Evolutionary conservation across 2,888 invertebrate species (phyloP).

Genomic region (Entomobrya proxima): DNA sequence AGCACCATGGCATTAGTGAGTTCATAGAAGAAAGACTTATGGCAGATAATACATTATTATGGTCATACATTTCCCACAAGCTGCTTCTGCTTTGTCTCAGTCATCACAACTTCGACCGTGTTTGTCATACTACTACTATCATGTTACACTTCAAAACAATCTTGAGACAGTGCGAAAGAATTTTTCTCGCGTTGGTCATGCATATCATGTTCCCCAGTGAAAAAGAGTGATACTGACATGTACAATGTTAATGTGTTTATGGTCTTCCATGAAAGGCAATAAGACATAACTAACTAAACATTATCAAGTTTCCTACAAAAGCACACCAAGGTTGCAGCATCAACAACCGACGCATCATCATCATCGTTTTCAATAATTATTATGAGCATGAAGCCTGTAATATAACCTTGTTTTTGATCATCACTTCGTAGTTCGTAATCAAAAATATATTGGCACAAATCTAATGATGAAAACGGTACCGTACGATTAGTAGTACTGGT

Average conservation of each 20-base stretch:
- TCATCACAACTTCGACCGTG: not conserved
- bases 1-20: conserved; percentile 50
- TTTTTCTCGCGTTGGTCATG: conserved; percentile 50
- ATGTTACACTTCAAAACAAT: conserved; percentile 49
- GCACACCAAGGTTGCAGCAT: conserved; percentile 58
- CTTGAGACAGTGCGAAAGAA: conserved; percentile 33
- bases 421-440: not conserved
- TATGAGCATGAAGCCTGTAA: not conserved
- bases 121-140: conserved; percentile 1
- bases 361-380: not conserved
- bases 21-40: conserved; percentile 28
- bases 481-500: not conserved
- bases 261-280: conserved; percentile 65
- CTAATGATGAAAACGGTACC: conserved; percentile 26
- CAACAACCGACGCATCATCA: conserved; percentile 39
- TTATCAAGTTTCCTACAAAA: conserved; percentile 63
- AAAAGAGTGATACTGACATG: conserved; percentile 61
- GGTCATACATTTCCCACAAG: not conserved
- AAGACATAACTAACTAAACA: conserved; percentile 52
- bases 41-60: conserved; percentile 48
- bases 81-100: conserved; percentile 22
- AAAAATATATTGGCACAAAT: not conserved
- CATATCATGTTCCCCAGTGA: conserved; percentile 56
- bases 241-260: conserved; percentile 64
- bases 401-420: no score